Base-by-base conservation (phyloP, 2,113 vertebrate genomes). In the Bostrychus sinensis region DNA sequence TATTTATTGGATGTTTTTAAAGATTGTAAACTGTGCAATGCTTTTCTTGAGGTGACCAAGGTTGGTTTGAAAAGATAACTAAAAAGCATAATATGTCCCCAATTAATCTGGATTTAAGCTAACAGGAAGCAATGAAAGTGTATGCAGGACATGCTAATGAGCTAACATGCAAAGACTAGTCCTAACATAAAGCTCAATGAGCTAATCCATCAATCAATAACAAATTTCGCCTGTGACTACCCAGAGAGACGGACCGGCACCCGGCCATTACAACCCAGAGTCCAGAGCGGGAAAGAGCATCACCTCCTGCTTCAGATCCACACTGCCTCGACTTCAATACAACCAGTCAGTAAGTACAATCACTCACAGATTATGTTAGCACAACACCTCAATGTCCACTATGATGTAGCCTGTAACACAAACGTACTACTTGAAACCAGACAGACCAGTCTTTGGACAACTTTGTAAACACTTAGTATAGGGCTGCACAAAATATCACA, bases 251-350 rank as follows among this genome's bases (percentile, higher is more conserved):
- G 93, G 93, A 0, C 93, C 91, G n/a, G 88, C 91, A 34, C 95
- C 93, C 1, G 89, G 93, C 22, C 70, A 91, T 7, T 95, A 95
- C 57, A 41, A 89, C 48, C 74, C 88, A 64, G 92, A 81, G 73
- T 53, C 51, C 7, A 70, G 63, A 20, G 2, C 71, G 7, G 25
- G 66, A 34, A 65, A 6, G 56, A 72, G 68, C 48, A 38, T 95
- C 53, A 92, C 91, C 11, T 95, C 94, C 58, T 92, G 90, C 76
- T 95, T 96, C 81, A 89, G 77, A 22, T 94, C 93, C 41, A 91
- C 56, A 14, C 81, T 93, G 16, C 94, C 93, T 3, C 89, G 91
- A 16, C 88, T 95, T 45, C 62, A 90, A 56, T 59, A 75, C 1
- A 9, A 62, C 0, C 19, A 30, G 63, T 90, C 88, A 14, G 94